phyloP scores from a whole-genome alignment of 2,797 vertebrate genomes.

The Mallotus villosus region DNA sequence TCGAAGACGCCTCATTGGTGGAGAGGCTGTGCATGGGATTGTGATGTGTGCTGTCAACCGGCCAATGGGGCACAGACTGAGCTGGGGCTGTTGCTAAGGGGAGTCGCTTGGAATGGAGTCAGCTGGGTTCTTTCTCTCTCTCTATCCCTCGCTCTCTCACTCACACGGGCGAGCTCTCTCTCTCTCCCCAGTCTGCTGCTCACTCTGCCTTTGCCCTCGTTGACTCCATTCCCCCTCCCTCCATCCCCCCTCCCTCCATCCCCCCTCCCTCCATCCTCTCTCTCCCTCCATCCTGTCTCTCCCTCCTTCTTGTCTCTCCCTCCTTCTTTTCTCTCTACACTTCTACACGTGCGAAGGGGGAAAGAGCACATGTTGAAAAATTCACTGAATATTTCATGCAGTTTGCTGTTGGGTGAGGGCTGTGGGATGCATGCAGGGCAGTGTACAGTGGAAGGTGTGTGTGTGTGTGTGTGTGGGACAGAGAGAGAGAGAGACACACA shows the following conservation, averaged over 20 bases:
- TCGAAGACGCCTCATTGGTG: slow-evolving; percentile 69
- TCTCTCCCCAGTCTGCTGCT: slow-evolving; percentile 17
- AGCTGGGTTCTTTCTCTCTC: slow-evolving; percentile 69
- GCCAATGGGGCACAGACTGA: slow-evolving; percentile 72
- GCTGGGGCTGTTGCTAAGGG: slow-evolving; percentile 80
- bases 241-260: slow-evolving; percentile 32
- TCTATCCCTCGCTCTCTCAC: slow-evolving; percentile 26
- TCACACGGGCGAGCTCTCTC: slow-evolving; percentile 38
- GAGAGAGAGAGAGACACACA: not conserved
- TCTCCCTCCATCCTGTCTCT: slow-evolving; percentile 43
- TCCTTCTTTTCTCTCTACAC: slow-evolving; percentile 35
- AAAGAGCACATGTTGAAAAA: slow-evolving; percentile 77
- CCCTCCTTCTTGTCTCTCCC: slow-evolving; percentile 38
- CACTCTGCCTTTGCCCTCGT: slow-evolving; percentile 23
- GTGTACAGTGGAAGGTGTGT: not conserved
- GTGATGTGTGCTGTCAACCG: slow-evolving; percentile 71
- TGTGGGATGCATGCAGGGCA: not conserved
- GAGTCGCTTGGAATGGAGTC: slow-evolving; percentile 76
- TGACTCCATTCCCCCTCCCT: slow-evolving; percentile 19
- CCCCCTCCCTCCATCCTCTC: slow-evolving; percentile 35
- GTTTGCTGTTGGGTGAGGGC: slow-evolving; percentile 45
- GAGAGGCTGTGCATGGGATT: slow-evolving; percentile 65
- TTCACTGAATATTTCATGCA: slow-evolving; percentile 77
- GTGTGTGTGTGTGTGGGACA: slow-evolving; percentile 15
- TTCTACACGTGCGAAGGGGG: slow-evolving; percentile 68